Percentiles rank a stretch among this genome's conserved stretches.
phyloP scores from a whole-genome alignment of 2,113 vertebrate genomes.

The Martes martes region DNA sequence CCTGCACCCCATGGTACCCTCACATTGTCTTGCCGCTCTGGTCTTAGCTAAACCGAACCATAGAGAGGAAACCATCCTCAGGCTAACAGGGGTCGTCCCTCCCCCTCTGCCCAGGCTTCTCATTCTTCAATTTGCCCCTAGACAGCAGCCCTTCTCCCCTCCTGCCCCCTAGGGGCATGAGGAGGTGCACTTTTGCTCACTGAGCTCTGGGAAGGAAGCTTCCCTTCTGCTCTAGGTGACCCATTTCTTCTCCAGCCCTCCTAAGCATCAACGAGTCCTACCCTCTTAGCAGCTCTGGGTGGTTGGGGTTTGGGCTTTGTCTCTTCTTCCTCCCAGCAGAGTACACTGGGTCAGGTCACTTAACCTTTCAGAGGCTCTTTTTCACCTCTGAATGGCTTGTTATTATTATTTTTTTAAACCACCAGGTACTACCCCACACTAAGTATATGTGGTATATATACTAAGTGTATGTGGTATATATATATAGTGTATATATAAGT shows the following conservation, averaged over 20 bases:
- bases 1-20: fast-evolving
- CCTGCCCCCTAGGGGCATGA: fast-evolving
- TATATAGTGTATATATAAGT: too few species aligned
- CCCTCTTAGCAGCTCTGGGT: not conserved
- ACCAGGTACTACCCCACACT: fast-evolving
- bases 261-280: not conserved
- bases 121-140: not conserved
- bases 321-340: not conserved
- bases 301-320: not conserved
- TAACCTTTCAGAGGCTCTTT: not conserved
- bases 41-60: not conserved
- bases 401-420: not conserved
- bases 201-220: not conserved
- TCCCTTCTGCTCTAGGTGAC: not conserved
- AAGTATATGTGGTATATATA: not conserved
- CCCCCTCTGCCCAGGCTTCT: not conserved
- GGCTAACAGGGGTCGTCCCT: not conserved
- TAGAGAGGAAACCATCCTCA: not conserved
- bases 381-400: not conserved
- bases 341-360: not conserved
- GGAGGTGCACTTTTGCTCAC: not conserved
- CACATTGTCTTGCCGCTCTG: not conserved
- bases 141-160: fast-evolving
- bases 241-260: not conserved
- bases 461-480: too few species aligned